A percentile compares a stretch with the other conserved stretches of the same genome.
Conservation (phyloP, 2,888 invertebrate species). For the Hemicrepidius hirtus region DNA sequence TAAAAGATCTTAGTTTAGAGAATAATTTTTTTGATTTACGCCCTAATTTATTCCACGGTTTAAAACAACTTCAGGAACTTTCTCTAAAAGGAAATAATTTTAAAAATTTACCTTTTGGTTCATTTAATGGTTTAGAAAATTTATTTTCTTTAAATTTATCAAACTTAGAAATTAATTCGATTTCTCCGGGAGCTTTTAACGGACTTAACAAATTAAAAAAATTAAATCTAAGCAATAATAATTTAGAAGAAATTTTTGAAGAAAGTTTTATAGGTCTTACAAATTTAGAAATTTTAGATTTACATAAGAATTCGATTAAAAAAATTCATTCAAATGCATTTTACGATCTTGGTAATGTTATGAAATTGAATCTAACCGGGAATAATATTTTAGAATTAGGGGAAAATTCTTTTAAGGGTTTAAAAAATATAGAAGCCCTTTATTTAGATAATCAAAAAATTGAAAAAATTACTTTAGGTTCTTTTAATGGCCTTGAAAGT, state of each 20-base stretch:
- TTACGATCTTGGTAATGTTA: slow-evolving; percentile 24
- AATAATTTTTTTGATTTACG: slow-evolving; percentile 22
- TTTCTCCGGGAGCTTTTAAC: slow-evolving; percentile 30
- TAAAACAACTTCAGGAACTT: slow-evolving; percentile 14
- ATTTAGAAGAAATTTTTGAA: slow-evolving; percentile 22
- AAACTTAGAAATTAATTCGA: background rate
- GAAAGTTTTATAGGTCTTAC: slow-evolving; percentile 28
- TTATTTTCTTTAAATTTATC: slow-evolving; percentile 22
- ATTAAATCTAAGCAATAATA: slow-evolving; percentile 44
- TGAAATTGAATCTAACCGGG: background rate
- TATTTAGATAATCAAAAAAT: slow-evolving; percentile 33
- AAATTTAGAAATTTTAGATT: slow-evolving; percentile 37
- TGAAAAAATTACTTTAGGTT: background rate
- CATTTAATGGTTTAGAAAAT: slow-evolving; percentile 33
- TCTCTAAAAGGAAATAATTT: background rate
- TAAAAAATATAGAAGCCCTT: slow-evolving; percentile 12
- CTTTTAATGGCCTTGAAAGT: slow-evolving; percentile 14
- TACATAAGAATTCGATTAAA: slow-evolving; percentile 37
- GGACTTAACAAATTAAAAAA: slow-evolving; percentile 10
- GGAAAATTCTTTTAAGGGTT: slow-evolving; percentile 23
- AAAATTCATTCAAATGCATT: slow-evolving; percentile 20
- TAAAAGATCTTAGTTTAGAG: background rate
- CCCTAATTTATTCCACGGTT: slow-evolving; percentile 18
- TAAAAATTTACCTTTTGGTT: slow-evolving; percentile 5
- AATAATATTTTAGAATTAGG: slow-evolving; percentile 20